These are phyloP conservation scores for Timema podura DNA, from an alignment of 2,888 invertebrate species.

Conservation along the genomic window DNA sequence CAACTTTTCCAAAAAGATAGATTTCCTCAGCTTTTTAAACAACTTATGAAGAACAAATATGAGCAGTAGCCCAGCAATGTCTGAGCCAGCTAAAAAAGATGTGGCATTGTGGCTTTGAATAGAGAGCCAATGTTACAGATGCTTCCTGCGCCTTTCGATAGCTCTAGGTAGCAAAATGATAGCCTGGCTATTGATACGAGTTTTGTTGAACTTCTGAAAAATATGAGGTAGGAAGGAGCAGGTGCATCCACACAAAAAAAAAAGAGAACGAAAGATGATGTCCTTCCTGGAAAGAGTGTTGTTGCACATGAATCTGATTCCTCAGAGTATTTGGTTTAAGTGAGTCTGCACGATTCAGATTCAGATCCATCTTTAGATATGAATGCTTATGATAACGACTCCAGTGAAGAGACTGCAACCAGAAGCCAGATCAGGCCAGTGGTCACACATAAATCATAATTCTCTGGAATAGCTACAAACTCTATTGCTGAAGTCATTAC, in stretches of 20 bases:
- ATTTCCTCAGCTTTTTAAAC: conserved; percentile 5
- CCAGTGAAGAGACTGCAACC: background rate
- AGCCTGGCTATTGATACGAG: no score
- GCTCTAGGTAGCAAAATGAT: background rate
- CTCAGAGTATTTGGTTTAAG: no score
- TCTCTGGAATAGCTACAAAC: background rate
- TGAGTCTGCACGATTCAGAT: no score
- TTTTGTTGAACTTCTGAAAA: no score
- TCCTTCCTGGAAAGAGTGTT: no score
- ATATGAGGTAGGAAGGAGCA: no score
- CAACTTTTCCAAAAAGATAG: conserved; percentile 2
- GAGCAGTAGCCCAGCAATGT: background rate
- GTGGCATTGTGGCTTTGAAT: conserved; percentile 8
- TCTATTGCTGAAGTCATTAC: background rate
- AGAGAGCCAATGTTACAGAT: conserved; percentile 16
- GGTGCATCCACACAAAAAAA: no score
- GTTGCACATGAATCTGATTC: no score
- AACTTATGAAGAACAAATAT: background rate
- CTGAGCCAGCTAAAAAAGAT: conserved; percentile 2
- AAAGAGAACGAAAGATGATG: no score
- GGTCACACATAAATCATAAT: background rate
- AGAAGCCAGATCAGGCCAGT: background rate
- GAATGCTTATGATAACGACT: background rate
- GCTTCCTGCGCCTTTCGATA: conserved; percentile 1
- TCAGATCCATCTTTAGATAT: no score